Evolutionary conservation across 1,140 invertebrate genomes (phyloP).

Genomic region (Eupristina koningsbergeri): DNA sequence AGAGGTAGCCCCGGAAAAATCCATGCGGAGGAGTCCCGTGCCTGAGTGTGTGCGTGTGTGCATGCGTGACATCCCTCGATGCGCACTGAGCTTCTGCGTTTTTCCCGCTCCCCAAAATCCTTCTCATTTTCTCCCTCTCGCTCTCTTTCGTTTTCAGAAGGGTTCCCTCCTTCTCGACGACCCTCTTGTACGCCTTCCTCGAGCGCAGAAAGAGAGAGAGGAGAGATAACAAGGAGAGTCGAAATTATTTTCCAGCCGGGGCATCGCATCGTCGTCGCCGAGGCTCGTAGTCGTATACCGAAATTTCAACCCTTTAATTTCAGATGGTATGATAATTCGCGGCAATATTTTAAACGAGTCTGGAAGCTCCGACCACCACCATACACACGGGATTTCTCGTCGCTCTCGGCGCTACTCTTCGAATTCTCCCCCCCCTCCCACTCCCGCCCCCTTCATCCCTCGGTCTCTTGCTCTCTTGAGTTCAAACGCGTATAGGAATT

Average conservation of each 20-base stretch:
- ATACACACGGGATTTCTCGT: neutral
- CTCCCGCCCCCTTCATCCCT: neutral
- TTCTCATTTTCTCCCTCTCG: constrained; percentile 44
- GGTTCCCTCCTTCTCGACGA: constrained; percentile 25
- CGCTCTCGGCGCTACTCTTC: neutral
- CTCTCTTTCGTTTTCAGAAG: constrained; percentile 14
- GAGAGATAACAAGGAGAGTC: constrained; percentile 34
- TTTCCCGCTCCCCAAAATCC: constrained; percentile 48
- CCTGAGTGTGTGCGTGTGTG: neutral
- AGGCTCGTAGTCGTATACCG: constrained; percentile 44
- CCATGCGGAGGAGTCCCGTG: constrained; percentile 47
- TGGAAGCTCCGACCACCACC: constrained; percentile 51
- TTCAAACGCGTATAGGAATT: neutral
- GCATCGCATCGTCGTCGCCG: constrained; percentile 48
- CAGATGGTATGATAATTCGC: constrained; percentile 69
- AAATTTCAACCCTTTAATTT: constrained; percentile 70
- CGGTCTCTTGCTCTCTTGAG: neutral
- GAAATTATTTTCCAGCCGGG: constrained; percentile 65
- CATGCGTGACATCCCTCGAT: constrained; percentile 44
- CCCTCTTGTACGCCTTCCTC: constrained; percentile 16
- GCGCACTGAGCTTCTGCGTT: constrained; percentile 52
- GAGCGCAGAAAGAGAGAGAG: neutral
- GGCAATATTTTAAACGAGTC: constrained; percentile 66
- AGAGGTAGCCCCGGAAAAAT: constrained; percentile 43
- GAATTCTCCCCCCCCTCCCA: neutral